Base-by-base conservation (phyloP, 1,140 invertebrate genomes). In the Camponotus floridanus region DNA sequence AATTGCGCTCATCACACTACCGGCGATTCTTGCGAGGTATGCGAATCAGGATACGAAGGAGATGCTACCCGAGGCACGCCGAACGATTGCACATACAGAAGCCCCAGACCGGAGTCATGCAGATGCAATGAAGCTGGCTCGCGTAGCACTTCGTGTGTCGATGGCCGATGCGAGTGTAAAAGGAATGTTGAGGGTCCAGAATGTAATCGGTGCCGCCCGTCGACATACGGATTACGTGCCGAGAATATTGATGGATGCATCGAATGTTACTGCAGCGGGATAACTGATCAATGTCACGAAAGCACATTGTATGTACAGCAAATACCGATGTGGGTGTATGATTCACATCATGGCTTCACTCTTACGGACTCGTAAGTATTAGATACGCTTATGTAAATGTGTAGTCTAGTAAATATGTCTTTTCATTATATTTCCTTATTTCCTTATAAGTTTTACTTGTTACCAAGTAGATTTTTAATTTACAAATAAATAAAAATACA, bases 181-280 rank as follows among this genome's bases (percentile, higher is more conserved):
- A 93, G 95, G 0, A 98, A 98, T 91, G 98, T 98, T 1, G 96
- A 97, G 91, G 98, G 98, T 0, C 87, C 94, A 0, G 95, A 95
- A 39, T 99, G 99, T 93, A 97, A 98, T 91, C 95, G 96, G 15
- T 99, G 99, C 93, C 96, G 97, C 45, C 94, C 95, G 13, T 98
- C 98, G 2, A 98, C 97, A 6, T 99, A 98, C 93, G 97, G 98
- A 73, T 95, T 99, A 0, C 96, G 97, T 11, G 92, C 91, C 0
- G 92, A 95, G 18, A 98, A 99, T 94, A 96, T 97, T 7, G 95
- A 97, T 61, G 99, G 99, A 5, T 99, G 99, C 94, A 96, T 96
- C 61, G 95, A 97, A 65, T 99, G 99, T 94, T 99, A 97, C 95
- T 99, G 99, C 94, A 99, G 98, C 85, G 98, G 98, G 7, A 96